Base-by-base conservation (phyloP, 2,113 vertebrate species). In the Xiphorhynchus elegans region DNA sequence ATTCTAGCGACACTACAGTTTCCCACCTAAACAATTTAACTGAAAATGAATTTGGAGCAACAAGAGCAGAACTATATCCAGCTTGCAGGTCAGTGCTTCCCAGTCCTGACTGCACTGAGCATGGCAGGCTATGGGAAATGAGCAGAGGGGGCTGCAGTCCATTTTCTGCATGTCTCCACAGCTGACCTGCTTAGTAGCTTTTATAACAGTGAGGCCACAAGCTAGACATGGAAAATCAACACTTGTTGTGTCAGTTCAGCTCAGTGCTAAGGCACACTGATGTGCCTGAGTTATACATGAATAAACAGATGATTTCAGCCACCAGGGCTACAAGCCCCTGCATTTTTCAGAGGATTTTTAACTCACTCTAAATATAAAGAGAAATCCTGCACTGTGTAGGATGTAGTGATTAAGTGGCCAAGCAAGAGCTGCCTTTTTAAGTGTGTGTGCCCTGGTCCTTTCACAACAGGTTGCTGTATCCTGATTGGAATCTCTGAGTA, bases 271-370 rank as follows among this genome's bases (percentile, higher is more conserved):
- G 77, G 83, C 91, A 89, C 81, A 73, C n/a, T 96, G 91, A 96
- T 91, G 92, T 87, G 90, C 58, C 86, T 73, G 92, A 92, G 88
- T 77, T 96, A 87, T 96, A 96, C 80, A 93, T 79, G 90, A 96
- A 96, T 94, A 97, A 96, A 91, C 82, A 89, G 94, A 95, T 25
- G 29, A 96, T 78, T 96, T 94, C 92, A 93, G 55, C 83, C 83
- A 92, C 64, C 73, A 94, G 88, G 58, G 68, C 89, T 87, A 82
- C 62, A 80, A 92, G 46, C 6, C 80, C 17, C 46, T 92, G 86
- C 88, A 90, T 95, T 92, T 97, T 96, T 94, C 92, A 93, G 85
- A 72, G 60, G 86, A 87, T 90, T 93, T 92, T 95, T 82, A 82
- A 73, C 91, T 94, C 69, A 3, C 69, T 79, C 46, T 50, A 79